phyloP scores from a whole-genome alignment of 2,888 invertebrate genomes.

The Cynaeus angustus region DNA sequence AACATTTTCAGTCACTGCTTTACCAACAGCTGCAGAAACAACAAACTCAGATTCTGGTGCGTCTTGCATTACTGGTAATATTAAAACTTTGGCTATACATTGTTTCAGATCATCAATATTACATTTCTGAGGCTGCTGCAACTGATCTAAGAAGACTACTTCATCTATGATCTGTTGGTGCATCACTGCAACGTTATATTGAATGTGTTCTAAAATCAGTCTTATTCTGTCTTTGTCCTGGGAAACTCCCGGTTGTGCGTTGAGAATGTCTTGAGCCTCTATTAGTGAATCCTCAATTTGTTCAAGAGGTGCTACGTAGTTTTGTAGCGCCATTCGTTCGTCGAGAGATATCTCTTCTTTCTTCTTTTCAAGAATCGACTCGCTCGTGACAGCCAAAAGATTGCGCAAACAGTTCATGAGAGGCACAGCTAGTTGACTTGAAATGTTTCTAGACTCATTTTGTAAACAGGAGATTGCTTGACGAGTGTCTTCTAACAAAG shows the following conservation, averaged over 20 bases:
- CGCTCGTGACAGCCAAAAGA: slow-evolving; percentile 71
- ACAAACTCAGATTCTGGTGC: slow-evolving; percentile 51
- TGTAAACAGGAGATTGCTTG: slow-evolving; percentile 54
- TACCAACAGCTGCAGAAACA: slow-evolving; percentile 54
- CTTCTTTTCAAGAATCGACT: slow-evolving; percentile 70
- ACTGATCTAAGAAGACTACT: slow-evolving; percentile 57
- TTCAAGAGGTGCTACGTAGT: slow-evolving; percentile 73
- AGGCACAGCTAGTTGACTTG: slow-evolving; percentile 52
- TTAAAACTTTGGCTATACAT: slow-evolving; percentile 64
- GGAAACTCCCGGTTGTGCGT: slow-evolving; percentile 51
- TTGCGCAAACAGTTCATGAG: slow-evolving; percentile 68
- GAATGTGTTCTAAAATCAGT: slow-evolving; percentile 62
- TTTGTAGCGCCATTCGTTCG: slow-evolving; percentile 70
- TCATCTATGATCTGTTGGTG: slow-evolving; percentile 66
- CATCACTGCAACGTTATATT: slow-evolving; percentile 66
- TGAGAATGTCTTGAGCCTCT: slow-evolving; percentile 70
- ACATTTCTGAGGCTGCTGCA: slow-evolving; percentile 45
- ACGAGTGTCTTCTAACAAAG: slow-evolving; percentile 62
- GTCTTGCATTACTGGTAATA: slow-evolving; percentile 62
- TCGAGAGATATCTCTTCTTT: slow-evolving; percentile 71
- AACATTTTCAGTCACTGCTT: slow-evolving; percentile 61
- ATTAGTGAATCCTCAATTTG: slow-evolving; percentile 74
- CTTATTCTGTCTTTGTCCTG: slow-evolving; percentile 54
- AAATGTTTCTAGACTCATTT: slow-evolving; percentile 47
- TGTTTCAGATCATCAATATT: slow-evolving; percentile 63